phyloP scores from a whole-genome alignment of 1,140 invertebrate genomes.

The Drosophila punjabiensis region DNA sequence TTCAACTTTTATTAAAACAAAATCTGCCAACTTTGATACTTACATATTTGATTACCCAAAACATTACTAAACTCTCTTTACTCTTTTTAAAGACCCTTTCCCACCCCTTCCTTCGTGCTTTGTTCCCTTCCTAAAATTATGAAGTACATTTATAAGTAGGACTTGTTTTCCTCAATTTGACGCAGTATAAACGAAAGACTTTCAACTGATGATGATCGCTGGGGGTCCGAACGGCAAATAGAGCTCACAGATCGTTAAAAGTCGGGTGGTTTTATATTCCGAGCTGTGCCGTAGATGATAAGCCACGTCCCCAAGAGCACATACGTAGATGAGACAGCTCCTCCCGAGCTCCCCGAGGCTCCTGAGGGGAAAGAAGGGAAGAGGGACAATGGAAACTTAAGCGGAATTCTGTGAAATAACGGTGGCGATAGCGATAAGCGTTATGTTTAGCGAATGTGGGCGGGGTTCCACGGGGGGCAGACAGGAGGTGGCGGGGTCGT shows the following conservation, averaged over 20 bases:
- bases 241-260: neutral
- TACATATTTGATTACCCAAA: neutral
- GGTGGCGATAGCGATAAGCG: conserved; percentile 6
- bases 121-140: neutral
- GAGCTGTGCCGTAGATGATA: conserved; percentile 28
- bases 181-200: conserved; percentile 13
- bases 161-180: conserved; percentile 1
- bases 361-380: neutral
- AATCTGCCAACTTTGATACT: too few species aligned
- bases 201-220: conserved; percentile 18
- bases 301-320: conserved; percentile 7
- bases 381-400: conserved; percentile 38
- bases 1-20: neutral
- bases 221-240: conserved; percentile 36
- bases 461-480: conserved; percentile 6
- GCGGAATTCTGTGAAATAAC: conserved; percentile 32
- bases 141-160: too few species aligned
- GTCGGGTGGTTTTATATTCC: conserved; percentile 19
- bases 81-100: neutral
- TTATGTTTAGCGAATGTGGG: conserved; percentile 8
- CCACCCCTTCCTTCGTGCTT: too few species aligned
- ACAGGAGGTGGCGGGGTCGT: conserved; percentile 38
- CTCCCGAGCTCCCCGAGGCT: neutral
- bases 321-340: neutral
- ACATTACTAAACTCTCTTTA: neutral